These are phyloP conservation scores for Bubo blakistoni DNA, from an alignment of 2,113 vertebrate species.

Conservation along the genomic window DNA sequence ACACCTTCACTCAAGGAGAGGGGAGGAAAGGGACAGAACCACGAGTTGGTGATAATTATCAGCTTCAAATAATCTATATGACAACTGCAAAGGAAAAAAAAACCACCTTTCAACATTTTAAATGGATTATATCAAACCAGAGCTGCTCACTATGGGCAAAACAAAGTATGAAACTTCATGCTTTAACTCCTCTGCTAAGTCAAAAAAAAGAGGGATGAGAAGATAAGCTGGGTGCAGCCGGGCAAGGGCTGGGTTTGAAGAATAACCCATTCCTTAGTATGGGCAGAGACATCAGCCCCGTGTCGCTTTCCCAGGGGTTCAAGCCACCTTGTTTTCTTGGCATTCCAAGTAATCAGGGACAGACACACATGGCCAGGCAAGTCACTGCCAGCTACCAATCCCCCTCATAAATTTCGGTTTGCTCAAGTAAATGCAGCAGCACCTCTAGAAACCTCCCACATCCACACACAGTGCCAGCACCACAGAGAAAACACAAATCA, in stretches of 20 bases:
- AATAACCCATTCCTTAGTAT: not conserved
- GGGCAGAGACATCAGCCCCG: not conserved
- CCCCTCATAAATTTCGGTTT: not conserved
- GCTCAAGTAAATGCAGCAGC: not conserved
- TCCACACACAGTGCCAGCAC: not conserved
- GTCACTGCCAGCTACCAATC: not conserved
- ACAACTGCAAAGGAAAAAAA: not conserved
- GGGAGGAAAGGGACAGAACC: not conserved
- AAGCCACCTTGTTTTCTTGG: not conserved
- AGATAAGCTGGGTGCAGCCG: too few relatives aligned
- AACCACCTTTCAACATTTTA: not conserved
- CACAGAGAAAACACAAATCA: not conserved
- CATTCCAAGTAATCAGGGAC: rapidly evolving
- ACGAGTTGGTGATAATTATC: not conserved
- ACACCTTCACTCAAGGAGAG: not conserved
- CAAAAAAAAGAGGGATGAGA: too few relatives aligned
- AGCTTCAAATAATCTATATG: not conserved
- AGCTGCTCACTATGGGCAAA: not conserved
- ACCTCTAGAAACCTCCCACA: not conserved
- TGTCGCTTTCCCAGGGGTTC: not conserved
- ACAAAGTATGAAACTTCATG: too few relatives aligned
- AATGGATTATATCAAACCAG: not conserved
- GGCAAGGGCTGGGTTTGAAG: not conserved
- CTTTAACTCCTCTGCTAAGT: too few relatives aligned
- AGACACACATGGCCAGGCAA: not conserved